A percentile compares a stretch with the other conserved stretches of the same genome.
Evolutionary conservation across 2,113 vertebrate species (phyloP).

Genomic region (Neolamprologus fasciatus): DNA sequence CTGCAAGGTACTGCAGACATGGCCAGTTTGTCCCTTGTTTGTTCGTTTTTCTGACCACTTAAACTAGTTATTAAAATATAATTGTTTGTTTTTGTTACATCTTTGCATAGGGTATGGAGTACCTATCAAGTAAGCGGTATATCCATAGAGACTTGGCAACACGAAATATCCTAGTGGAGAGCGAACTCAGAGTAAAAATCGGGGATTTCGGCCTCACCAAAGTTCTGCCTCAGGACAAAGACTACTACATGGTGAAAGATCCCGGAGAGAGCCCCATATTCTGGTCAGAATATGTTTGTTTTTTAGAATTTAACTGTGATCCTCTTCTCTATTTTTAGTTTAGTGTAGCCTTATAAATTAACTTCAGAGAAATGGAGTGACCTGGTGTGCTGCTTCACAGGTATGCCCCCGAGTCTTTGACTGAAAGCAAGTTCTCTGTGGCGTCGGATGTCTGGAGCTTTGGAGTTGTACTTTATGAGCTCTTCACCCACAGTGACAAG

Average conservation of each 20-base stretch:
- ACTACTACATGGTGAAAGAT: slow-evolving; percentile 98
- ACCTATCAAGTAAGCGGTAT: slow-evolving; percentile 90
- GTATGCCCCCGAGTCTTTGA: slow-evolving; percentile 96
- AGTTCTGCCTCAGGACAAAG: slow-evolving; percentile 95
- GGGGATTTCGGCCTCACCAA: slow-evolving; percentile 97
- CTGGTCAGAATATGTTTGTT: slow-evolving; percentile 75
- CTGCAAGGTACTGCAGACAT: slow-evolving; percentile 80
- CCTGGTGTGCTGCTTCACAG: slow-evolving; percentile 51
- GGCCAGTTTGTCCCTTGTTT: neutral
- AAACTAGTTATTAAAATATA: neutral
- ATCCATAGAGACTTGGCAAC: slow-evolving; percentile 96
- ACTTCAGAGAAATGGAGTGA: neutral
- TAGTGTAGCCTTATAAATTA: neutral
- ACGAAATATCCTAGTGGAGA: slow-evolving; percentile 95
- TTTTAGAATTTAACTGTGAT: neutral
- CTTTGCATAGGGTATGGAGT: slow-evolving; percentile 88
- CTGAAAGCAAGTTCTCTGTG: slow-evolving; percentile 95
- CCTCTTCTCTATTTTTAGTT: neutral
- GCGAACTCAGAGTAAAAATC: slow-evolving; percentile 93
- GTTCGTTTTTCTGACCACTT: neutral
- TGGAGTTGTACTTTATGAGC: slow-evolving; percentile 94
- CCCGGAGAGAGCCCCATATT: slow-evolving; percentile 98
- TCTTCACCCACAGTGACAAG: slow-evolving; percentile 95
- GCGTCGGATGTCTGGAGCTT: slow-evolving; percentile 98
- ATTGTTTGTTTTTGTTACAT: neutral